Evolutionary conservation across 2,888 invertebrate genomes (phyloP).

Genomic region (Thyatira batis): DNA sequence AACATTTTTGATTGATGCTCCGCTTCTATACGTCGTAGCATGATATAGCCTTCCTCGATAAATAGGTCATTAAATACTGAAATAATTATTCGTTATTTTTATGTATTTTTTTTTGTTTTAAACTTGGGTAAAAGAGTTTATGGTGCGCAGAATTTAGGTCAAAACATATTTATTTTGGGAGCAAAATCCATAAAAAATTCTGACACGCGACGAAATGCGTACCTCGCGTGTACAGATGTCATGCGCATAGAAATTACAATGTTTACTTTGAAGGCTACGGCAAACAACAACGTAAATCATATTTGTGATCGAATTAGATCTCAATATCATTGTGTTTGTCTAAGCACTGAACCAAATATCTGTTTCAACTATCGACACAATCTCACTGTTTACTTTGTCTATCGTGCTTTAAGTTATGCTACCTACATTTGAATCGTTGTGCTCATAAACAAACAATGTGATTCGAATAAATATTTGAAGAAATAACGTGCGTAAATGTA

Average conservation of each 20-base stretch:
- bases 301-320: background rate
- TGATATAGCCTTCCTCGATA: too few relatives aligned
- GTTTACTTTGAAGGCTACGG: background rate
- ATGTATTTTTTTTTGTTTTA: background rate
- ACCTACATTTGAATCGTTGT: too few relatives aligned
- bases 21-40: too few relatives aligned
- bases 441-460: too few relatives aligned
- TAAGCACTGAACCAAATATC: background rate
- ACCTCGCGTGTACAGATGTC: background rate
- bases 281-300: background rate
- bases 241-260: background rate
- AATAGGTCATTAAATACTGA: constrained; percentile 12
- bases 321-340: background rate
- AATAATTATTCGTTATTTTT: background rate
- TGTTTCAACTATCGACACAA: background rate
- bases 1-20: too few relatives aligned
- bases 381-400: background rate
- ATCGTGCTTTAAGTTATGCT: too few relatives aligned
- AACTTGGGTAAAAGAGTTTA: too few relatives aligned
- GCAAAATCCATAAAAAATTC: background rate
- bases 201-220: background rate
- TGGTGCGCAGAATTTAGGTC: background rate
- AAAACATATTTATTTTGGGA: background rate
- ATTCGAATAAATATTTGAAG: too few relatives aligned
- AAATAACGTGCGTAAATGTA: too few relatives aligned